phyloP scores from a whole-genome alignment of 2,888 invertebrate species.

The Zeuzera pyrina region DNA sequence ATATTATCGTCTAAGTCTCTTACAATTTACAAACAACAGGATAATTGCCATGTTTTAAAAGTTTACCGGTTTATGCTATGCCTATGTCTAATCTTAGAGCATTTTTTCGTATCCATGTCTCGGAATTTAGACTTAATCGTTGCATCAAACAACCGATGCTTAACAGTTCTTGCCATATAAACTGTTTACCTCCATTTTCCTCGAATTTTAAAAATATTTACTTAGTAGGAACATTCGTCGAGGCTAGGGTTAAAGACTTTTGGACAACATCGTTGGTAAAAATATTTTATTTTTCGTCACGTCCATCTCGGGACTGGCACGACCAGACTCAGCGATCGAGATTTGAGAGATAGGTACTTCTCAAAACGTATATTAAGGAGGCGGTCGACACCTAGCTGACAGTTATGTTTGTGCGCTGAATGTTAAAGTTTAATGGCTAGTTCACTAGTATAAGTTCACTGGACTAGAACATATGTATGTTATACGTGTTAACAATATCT shows the following conservation, averaged over 20 bases:
- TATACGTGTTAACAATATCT: too few relatives aligned
- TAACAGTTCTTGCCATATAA: conserved; percentile 19
- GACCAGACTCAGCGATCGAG: conserved; percentile 15
- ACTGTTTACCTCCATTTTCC: conserved; percentile 19
- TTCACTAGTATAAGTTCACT: too few relatives aligned
- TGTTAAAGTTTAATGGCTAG: conserved; percentile 15
- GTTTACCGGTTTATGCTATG: too few relatives aligned
- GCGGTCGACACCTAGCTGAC: conserved; percentile 27
- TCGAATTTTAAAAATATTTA: conserved; percentile 29
- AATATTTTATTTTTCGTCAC: conserved; percentile 38
- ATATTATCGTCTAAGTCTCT: too few relatives aligned
- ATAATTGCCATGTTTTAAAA: too few relatives aligned
- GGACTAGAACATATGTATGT: too few relatives aligned
- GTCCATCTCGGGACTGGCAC: conserved; percentile 26
- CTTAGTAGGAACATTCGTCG: conserved; percentile 39
- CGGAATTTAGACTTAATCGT: conserved; percentile 11
- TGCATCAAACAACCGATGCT: conserved; percentile 11
- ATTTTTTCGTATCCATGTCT: too few relatives aligned
- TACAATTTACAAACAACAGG: too few relatives aligned
- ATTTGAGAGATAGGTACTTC: conserved; percentile 33
- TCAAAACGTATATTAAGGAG: conserved; percentile 32
- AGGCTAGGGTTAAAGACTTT: conserved; percentile 45
- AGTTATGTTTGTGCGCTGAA: conserved; percentile 29
- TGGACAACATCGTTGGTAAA: conserved; percentile 26
- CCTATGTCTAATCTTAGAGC: too few relatives aligned